phyloP scores from a whole-genome alignment of 2,113 vertebrate genomes.

The Strix aluco region DNA sequence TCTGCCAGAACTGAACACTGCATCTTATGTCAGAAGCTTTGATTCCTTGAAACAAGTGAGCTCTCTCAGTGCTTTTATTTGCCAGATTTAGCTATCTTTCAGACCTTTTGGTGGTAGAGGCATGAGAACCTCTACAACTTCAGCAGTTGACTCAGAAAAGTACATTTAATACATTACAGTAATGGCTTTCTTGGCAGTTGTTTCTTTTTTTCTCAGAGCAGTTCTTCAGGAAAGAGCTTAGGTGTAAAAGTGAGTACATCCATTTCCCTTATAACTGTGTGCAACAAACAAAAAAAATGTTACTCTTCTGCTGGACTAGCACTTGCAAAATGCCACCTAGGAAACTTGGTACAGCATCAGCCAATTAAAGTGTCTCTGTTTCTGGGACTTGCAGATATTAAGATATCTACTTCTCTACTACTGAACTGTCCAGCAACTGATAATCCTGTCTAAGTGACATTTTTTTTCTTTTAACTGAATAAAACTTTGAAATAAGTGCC shows the following conservation, averaged over 20 bases:
- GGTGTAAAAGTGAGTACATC: background rate
- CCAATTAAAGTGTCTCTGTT: background rate
- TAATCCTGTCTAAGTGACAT: background rate
- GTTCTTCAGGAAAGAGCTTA: background rate
- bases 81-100: background rate
- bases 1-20: background rate
- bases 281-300: background rate
- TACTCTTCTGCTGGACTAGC: background rate
- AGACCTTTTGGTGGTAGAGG: background rate
- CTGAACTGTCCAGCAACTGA: background rate
- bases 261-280: background rate
- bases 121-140: background rate
- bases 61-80: background rate
- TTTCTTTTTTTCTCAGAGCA: background rate
- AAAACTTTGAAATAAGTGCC: background rate
- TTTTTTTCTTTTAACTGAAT: background rate
- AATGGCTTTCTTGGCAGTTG: background rate
- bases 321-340: background rate
- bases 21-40: background rate
- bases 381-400: background rate
- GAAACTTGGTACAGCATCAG: background rate
- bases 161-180: background rate
- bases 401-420: background rate
- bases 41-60: background rate
- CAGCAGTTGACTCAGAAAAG: background rate